These are phyloP conservation scores for Hedychridium roseum DNA, from an alignment of 2,888 invertebrate species.

Conservation along the genomic window DNA sequence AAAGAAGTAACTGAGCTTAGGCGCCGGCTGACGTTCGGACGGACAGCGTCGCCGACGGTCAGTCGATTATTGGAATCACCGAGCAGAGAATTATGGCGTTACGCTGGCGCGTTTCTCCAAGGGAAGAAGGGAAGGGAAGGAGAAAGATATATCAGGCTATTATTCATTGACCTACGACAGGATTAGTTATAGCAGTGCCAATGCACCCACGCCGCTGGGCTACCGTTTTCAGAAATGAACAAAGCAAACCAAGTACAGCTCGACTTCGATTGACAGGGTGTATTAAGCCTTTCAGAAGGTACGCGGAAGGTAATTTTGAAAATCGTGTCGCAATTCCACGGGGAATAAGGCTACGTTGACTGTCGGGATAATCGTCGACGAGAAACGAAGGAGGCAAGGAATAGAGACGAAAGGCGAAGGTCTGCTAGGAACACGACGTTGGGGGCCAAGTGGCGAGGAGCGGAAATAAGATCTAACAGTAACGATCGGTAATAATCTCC, in stretches of 20 bases:
- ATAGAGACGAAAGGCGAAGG: constrained; percentile 14
- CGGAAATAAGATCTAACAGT: too few species aligned
- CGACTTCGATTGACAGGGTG: too few species aligned
- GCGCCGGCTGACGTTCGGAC: too few species aligned
- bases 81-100: constrained; percentile 46
- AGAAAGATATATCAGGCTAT: too few species aligned
- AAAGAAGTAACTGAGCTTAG: too few species aligned
- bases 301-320: background rate
- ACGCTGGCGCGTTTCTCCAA: background rate
- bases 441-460: too few species aligned
- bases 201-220: constrained; percentile 40
- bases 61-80: constrained; percentile 25
- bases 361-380: background rate
- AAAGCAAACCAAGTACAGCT: too few species aligned
- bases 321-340: constrained; percentile 7
- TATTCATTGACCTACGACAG: constrained; percentile 49
- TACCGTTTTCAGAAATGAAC: too few species aligned
- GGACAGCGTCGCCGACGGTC: too few species aligned
- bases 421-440: constrained; percentile 24
- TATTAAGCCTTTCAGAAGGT: too few species aligned
- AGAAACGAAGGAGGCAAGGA: constrained; percentile 15
- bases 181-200: constrained; percentile 30
- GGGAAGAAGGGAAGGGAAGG: too few species aligned
- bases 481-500: constrained; percentile 23
- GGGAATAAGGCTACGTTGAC: constrained; percentile 12